Evolutionary conservation across 2,797 vertebrate species (phyloP).

Genomic region (Myotis vivesi): DNA sequence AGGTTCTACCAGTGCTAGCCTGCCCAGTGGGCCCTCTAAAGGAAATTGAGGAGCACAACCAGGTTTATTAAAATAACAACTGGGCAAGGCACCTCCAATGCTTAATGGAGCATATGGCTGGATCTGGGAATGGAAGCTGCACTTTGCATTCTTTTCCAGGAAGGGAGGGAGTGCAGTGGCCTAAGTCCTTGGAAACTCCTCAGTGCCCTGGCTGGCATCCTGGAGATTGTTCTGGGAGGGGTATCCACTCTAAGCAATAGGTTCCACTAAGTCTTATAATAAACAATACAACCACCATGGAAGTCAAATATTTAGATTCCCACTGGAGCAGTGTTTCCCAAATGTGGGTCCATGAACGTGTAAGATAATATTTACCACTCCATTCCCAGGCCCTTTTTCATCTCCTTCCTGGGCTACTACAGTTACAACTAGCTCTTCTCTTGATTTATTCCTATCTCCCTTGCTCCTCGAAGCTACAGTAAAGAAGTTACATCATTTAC

Average conservation of each 20-base stretch:
- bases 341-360: background rate
- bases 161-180: conserved; percentile 58
- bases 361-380: conserved; percentile 42
- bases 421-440: conserved; percentile 25
- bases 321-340: conserved; percentile 45
- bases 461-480: background rate
- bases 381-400: background rate
- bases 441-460: conserved; percentile 22
- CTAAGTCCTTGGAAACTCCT: conserved; percentile 68
- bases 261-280: conserved; percentile 67
- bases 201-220: conserved; percentile 64
- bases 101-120: conserved; percentile 68
- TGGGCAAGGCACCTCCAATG: conserved; percentile 37
- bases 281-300: conserved; percentile 60
- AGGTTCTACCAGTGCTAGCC: conserved; percentile 21
- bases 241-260: conserved; percentile 65
- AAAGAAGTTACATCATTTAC: background rate
- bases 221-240: conserved; percentile 69
- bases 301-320: conserved; percentile 65
- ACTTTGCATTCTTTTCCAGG: conserved; percentile 64
- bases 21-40: conserved; percentile 39
- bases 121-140: conserved; percentile 60
- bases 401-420: background rate
- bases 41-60: conserved; percentile 47
- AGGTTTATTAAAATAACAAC: conserved; percentile 61